Evolutionary conservation across 2,113 vertebrate genomes (phyloP).

Genomic region (Cygnus atratus): DNA sequence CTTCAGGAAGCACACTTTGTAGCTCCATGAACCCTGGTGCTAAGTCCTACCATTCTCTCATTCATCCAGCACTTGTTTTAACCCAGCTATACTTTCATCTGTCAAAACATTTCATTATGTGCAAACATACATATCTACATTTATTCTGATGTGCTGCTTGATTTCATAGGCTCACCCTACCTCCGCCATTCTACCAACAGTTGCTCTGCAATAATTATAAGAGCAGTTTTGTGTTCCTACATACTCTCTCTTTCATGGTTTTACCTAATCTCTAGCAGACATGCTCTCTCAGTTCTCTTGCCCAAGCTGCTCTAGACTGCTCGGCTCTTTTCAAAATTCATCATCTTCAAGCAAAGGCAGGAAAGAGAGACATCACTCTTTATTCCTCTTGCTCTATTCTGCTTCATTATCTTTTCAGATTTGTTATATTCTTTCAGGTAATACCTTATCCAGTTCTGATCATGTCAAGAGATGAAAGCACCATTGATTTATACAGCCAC

Average conservation of each 20-base stretch:
- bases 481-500: no score
- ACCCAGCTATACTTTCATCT: neutral
- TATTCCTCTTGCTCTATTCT: neutral
- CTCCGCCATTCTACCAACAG: neutral
- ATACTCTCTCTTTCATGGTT: neutral
- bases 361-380: neutral
- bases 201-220: neutral
- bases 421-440: neutral
- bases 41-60: neutral
- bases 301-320: neutral
- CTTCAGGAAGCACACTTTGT: fast-evolving
- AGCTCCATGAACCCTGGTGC: neutral
- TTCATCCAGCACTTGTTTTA: neutral
- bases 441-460: neutral
- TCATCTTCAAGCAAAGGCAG: neutral
- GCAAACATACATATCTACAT: neutral
- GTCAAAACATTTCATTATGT: neutral
- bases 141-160: neutral
- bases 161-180: neutral
- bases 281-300: neutral
- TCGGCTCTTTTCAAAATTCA: neutral
- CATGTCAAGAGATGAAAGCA: no score
- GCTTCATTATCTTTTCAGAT: neutral
- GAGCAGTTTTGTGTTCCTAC: neutral
- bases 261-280: neutral